These are phyloP conservation scores for Schrankia costaestrigalis DNA, from an alignment of 2,888 invertebrate species.

Conservation along the genomic window DNA sequence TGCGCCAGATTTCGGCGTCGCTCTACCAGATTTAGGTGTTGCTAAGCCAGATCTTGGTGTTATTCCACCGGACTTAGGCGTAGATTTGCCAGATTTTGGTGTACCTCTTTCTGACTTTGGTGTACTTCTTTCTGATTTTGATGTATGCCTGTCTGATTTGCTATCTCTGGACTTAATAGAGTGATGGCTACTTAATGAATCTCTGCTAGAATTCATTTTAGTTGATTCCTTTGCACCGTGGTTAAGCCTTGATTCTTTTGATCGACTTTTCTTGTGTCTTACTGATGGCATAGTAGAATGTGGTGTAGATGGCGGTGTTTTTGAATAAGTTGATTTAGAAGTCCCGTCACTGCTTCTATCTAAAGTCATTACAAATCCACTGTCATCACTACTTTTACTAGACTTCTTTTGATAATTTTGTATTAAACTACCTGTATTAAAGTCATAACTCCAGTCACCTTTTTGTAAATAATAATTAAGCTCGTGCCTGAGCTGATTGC, in stretches of 20 bases:
- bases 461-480: constrained; percentile 74
- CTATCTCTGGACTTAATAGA: constrained; percentile 74
- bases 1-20: constrained; percentile 68
- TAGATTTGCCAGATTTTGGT: constrained; percentile 65
- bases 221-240: constrained; percentile 60
- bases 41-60: constrained; percentile 70
- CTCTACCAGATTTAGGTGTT: constrained; percentile 68
- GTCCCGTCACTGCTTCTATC: constrained; percentile 76
- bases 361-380: constrained; percentile 75
- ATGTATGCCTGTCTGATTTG: constrained; percentile 71
- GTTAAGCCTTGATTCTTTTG: constrained; percentile 71
- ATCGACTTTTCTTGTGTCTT: constrained; percentile 72
- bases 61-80: constrained; percentile 67
- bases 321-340: constrained; percentile 73
- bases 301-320: constrained; percentile 73
- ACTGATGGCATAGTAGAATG: constrained; percentile 72
- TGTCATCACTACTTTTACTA: constrained; percentile 76
- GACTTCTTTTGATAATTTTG: constrained; percentile 77
- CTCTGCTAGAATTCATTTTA: constrained; percentile 72
- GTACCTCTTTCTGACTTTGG: constrained; percentile 73
- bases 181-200: constrained; percentile 76
- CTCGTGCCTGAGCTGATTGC: constrained; percentile 72
- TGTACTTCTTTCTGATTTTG: constrained; percentile 73
- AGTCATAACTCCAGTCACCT: constrained; percentile 76
- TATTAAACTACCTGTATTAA: constrained; percentile 72